Percentiles rank a stretch among this genome's conserved stretches.
These are phyloP conservation scores for Aselliscus stoliczkanus DNA, from an alignment of 2,797 vertebrate species.

Conservation along the genomic window DNA sequence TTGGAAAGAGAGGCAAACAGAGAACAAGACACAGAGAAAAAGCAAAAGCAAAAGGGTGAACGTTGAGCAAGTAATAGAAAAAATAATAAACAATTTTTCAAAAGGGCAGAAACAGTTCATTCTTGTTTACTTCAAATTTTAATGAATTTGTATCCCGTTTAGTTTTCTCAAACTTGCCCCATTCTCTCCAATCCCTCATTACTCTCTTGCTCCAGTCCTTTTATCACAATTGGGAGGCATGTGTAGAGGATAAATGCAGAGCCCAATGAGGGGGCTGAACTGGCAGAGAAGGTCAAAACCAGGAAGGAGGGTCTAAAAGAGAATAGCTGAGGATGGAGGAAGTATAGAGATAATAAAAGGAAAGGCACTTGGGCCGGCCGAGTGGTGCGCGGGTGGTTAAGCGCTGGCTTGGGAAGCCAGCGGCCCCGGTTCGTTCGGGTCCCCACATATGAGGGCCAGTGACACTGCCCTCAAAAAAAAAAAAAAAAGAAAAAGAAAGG, in stretches of 20 bases:
- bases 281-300: neutral
- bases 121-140: slow-evolving; percentile 8
- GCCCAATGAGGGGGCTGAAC: neutral
- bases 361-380: too few species aligned
- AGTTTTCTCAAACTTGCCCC: neutral
- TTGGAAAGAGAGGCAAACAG: neutral
- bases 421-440: too few species aligned
- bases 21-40: neutral
- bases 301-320: neutral
- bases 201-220: neutral
- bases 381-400: too few species aligned
- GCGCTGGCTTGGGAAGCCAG: too few species aligned
- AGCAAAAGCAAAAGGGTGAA: neutral
- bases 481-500: neutral
- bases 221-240: neutral
- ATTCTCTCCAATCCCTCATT: neutral
- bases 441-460: too few species aligned
- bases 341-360: neutral
- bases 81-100: neutral
- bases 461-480: too few species aligned
- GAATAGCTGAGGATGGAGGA: neutral
- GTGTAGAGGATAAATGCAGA: neutral
- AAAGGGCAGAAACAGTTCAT: neutral
- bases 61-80: neutral
- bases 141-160: neutral